A percentile compares a stretch with the other conserved stretches of the same genome.
These are phyloP conservation scores for Clarias gariepinus DNA, from an alignment of 2,113 vertebrate genomes.

Conservation along the genomic window DNA sequence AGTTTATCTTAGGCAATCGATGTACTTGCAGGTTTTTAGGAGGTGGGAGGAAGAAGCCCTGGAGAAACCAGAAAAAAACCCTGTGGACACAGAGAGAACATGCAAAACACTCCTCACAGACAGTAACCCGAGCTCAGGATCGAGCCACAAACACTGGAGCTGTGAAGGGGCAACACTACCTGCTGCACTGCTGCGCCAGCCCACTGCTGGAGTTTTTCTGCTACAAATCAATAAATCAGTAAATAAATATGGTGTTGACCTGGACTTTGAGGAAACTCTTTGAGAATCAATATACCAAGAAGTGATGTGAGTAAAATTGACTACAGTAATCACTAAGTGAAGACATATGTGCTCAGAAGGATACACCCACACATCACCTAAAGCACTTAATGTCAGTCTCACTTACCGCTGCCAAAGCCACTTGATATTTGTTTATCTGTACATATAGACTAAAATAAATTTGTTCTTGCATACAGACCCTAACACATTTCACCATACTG, in stretches of 20 bases:
- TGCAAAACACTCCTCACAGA: neutral
- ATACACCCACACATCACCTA: constrained; percentile 38
- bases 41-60: neutral
- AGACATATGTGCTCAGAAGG: constrained; percentile 22
- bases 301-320: constrained; percentile 17
- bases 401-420: constrained; percentile 19
- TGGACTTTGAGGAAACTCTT: neutral
- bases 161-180: neutral
- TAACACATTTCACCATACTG: neutral
- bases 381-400: constrained; percentile 29
- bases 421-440: constrained; percentile 36
- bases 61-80: neutral
- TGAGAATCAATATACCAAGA: constrained; percentile 18
- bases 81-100: neutral
- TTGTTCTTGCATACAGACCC: constrained; percentile 12
- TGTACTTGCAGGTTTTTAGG: neutral
- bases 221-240: constrained; percentile 25
- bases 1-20: neutral
- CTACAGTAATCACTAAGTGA: constrained; percentile 27
- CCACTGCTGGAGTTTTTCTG: neutral
- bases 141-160: neutral
- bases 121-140: neutral
- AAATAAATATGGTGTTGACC: constrained; percentile 13
- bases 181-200: neutral
- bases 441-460: constrained; percentile 10